Conservation (phyloP, 2,113 vertebrate genomes). For the Podarcis muralis region DNA sequence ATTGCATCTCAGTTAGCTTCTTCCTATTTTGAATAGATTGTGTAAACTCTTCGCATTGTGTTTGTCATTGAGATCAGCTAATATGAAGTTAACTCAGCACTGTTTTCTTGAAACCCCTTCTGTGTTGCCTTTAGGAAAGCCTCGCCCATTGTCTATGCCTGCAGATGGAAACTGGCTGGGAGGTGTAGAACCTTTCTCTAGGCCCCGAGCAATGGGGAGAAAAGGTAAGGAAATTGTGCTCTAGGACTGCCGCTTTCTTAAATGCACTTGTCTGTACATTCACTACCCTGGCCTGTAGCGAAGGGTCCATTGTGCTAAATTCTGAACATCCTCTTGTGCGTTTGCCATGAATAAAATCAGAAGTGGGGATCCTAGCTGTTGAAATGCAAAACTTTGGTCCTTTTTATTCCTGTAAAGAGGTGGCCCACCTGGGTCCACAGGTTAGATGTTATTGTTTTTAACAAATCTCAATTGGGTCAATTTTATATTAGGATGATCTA, state of each 20-base stretch:
- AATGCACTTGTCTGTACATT: too few species aligned
- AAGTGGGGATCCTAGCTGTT: not conserved
- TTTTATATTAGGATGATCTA: not conserved
- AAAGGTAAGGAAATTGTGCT: constrained; percentile 78
- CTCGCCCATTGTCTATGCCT: constrained; percentile 95
- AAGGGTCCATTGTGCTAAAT: not conserved
- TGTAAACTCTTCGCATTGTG: not conserved
- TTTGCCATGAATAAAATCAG: not conserved
- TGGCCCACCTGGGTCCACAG: not conserved
- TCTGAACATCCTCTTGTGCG: not conserved
- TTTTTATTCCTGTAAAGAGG: not conserved
- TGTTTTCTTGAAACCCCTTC: not conserved
- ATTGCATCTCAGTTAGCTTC: not conserved
- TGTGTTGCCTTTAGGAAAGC: constrained; percentile 80
- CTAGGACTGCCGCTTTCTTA: too few species aligned
- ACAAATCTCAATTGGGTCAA: not conserved
- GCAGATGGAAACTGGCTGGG: constrained; percentile 84
- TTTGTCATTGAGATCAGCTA: not conserved
- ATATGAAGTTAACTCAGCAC: not conserved
- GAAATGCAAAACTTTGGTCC: not conserved
- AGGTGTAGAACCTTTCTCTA: constrained; percentile 78
- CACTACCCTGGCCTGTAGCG: not conserved
- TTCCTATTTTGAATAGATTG: not conserved
- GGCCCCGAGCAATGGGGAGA: constrained; percentile 77
- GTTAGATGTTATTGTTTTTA: not conserved